Conservation (phyloP, 2,888 invertebrate genomes). For the Drosophila anomelani region DNA sequence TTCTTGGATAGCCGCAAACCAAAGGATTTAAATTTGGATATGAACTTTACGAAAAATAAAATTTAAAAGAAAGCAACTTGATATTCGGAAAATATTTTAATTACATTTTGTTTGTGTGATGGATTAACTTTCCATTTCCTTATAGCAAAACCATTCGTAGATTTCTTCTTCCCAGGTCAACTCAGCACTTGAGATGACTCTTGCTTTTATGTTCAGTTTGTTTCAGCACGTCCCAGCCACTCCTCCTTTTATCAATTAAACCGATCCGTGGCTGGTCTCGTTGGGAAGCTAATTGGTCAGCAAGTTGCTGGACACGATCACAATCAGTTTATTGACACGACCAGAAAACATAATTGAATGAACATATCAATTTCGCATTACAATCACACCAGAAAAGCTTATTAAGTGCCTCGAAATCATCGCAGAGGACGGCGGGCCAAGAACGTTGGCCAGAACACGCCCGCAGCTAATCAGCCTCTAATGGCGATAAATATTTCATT, state of each 20-base stretch:
- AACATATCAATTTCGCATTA: slow-evolving; percentile 78
- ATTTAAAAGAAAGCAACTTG: background rate
- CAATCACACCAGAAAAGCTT: slow-evolving; percentile 60
- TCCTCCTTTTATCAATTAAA: slow-evolving; percentile 37
- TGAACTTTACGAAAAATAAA: background rate
- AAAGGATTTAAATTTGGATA: slow-evolving; percentile 28
- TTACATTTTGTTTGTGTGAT: background rate
- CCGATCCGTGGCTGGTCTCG: slow-evolving; percentile 36
- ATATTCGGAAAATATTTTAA: background rate
- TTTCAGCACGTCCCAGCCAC: slow-evolving; percentile 12
- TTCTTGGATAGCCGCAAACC: slow-evolving; percentile 81
- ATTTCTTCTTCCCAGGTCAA: background rate
- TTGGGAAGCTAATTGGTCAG: slow-evolving; percentile 48
- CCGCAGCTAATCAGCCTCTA: slow-evolving; percentile 80
- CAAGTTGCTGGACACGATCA: slow-evolving; percentile 47
- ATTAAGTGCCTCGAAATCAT: slow-evolving; percentile 60
- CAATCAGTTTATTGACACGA: slow-evolving; percentile 70
- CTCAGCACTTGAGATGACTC: slow-evolving; percentile 21
- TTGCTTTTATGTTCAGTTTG: slow-evolving; percentile 12
- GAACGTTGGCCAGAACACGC: slow-evolving; percentile 56
- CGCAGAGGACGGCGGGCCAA: background rate
- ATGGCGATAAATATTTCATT: slow-evolving; percentile 80
- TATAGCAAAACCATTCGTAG: background rate
- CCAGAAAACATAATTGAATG: slow-evolving; percentile 68
- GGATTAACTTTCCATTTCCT: slow-evolving; percentile 12